Percentiles rank a stretch among this genome's conserved stretches.
Conservation (phyloP, 2,888 invertebrate genomes). For the Dorcus hopei region DNA sequence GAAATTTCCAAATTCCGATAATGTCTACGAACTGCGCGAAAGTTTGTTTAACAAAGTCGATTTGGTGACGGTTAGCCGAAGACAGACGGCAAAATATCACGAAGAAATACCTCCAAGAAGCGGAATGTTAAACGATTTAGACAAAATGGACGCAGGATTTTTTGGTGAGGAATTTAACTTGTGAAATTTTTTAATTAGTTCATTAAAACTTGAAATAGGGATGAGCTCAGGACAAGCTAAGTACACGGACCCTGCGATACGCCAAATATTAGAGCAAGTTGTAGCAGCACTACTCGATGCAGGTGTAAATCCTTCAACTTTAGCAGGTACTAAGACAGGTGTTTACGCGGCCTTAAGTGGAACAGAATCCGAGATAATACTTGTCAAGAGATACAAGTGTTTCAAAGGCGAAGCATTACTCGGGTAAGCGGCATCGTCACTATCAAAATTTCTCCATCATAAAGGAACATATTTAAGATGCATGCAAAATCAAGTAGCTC, state of each 20-base stretch:
- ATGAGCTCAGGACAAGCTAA: conserved; percentile 50
- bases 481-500: neutral
- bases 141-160: conserved; percentile 56
- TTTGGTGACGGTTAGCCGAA: conserved; percentile 75
- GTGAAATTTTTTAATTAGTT: too few relatives aligned
- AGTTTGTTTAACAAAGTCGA: conserved; percentile 78
- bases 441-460: too few relatives aligned
- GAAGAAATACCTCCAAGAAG: conserved; percentile 58
- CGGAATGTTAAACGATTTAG: conserved; percentile 60
- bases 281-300: conserved; percentile 60
- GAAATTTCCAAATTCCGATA: conserved; percentile 74
- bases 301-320: conserved; percentile 62
- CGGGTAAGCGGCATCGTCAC: too few relatives aligned
- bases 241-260: conserved; percentile 56
- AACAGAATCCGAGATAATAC: conserved; percentile 64
- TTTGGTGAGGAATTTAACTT: conserved; percentile 39
- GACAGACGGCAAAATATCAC: conserved; percentile 70
- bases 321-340: conserved; percentile 71
- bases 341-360: conserved; percentile 74
- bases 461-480: neutral
- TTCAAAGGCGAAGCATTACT: too few relatives aligned
- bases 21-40: conserved; percentile 65
- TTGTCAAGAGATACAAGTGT: conserved; percentile 46
- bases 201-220: conserved; percentile 22
- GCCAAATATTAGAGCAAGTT: conserved; percentile 57